phyloP scores from a whole-genome alignment of 1,140 invertebrate species.

The Marisa cornuarietis region DNA sequence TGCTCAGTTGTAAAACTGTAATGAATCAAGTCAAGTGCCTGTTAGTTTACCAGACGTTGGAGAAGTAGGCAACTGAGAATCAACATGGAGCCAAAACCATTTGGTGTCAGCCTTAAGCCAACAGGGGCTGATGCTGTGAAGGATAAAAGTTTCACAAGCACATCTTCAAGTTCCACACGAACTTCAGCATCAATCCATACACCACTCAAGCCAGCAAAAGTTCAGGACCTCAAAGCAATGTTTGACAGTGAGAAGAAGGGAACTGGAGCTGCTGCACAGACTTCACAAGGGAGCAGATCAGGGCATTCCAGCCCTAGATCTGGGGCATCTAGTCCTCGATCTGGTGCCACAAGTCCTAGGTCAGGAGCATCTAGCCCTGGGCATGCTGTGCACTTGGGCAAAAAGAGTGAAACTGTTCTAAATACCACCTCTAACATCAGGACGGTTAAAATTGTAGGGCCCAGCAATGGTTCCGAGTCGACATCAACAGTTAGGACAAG shows the following conservation, averaged over 20 bases:
- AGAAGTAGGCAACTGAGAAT: background rate
- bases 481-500: too few species aligned
- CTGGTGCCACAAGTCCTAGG: conserved; percentile 14
- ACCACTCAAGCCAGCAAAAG: conserved; percentile 34
- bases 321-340: conserved; percentile 8
- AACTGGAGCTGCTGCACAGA: background rate
- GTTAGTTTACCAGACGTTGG: background rate
- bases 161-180: conserved; percentile 1
- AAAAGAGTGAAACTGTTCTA: conserved; percentile 2
- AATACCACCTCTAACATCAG: background rate
- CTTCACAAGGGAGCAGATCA: background rate
- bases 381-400: background rate
- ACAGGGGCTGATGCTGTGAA: background rate
- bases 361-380: conserved; percentile 8
- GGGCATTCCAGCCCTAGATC: conserved; percentile 7
- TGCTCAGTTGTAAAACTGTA: background rate
- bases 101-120: conserved; percentile 16
- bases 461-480: too few species aligned
- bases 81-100: conserved; percentile 15
- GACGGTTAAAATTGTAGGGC: too few species aligned
- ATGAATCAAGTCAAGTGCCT: background rate
- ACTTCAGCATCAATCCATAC: conserved; percentile 27
- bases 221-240: conserved; percentile 36
- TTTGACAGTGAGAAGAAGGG: conserved; percentile 26
- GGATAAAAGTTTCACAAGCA: conserved; percentile 2